Evolutionary conservation across 2,797 vertebrate species (phyloP), one percentile per base, ranked within the genome.

Genomic region (Cossypha niveicapilla): DNA sequence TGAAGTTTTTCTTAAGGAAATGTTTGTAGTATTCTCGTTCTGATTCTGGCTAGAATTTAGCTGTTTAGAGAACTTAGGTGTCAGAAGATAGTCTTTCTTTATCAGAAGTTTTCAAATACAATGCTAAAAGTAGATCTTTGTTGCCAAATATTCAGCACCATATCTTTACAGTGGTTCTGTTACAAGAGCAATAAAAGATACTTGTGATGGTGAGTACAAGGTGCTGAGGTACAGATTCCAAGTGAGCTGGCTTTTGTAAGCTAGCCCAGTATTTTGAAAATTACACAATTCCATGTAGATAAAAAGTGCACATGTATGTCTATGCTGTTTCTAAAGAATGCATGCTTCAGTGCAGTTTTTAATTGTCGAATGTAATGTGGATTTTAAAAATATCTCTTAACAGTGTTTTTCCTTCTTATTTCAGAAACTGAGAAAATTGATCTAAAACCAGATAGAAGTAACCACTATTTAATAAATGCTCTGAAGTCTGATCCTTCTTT

Each of bases 341-440:
- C 77, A 71, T 93, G 23, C 42, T 84, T 93, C 67, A 7, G 8
- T 45, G 57, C 72, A 88, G 63, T 71, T 76, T 95, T 72, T 63
- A 92, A 65, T 56, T 92, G 8, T 95, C 56, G 73, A 14, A 3
- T 18, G 9, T 48, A 25, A 6, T 45, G 18, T 76, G 50, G 11
- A 15, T 71, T 77, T 94, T 89, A 76, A 42, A 80, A 60, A 39
- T 19, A 34, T 32, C 63, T 93, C 77, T 74, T 37, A 74, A 84
- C 60, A 37, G 13, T 11, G 21, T 76, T 90, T 91, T 89, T 80
- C 39, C 22, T 86, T 94, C 28, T 77, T 95, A 81, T 98, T 98
- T 96, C 96, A 98, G 98, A 98, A 90, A 84, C 18, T 11, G 98
- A 98, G 73, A 97, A 90, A 92, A 44, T 16, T 51, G 97, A 97